Evolutionary conservation across 2,797 vertebrate species (phyloP), one percentile per base, ranked within the genome.

Genomic region (Hafferia zeledoni): DNA sequence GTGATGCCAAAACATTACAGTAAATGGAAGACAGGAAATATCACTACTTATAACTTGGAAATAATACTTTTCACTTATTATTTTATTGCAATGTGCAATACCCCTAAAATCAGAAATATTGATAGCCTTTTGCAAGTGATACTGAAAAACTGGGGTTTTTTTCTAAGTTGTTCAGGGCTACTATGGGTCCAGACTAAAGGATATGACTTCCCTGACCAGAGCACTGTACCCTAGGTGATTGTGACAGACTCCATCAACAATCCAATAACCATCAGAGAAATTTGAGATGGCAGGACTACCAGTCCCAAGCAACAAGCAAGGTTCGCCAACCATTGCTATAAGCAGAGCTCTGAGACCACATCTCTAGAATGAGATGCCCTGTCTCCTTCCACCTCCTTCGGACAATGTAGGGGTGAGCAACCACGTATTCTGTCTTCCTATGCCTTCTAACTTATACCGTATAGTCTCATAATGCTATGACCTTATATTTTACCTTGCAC

Each of bases 81-180:
- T 90, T 96, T 95, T 88, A 50, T 89, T 37, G 80, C 28, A 53
- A 28, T 57, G 55, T 57, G 57, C n/a, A 67, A 52, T 79, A 50
- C 19, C 27, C 41, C 23, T 93, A 83, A 59, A 89, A 88, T 72
- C 70, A 67, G 71, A 94, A 90, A 82, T 87, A 86, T 41, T 63
- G 84, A 94, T 71, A 47, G 22, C 6, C 25, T 82, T 86, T 92
- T 86, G 43, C 46, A 88, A 86, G 53, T 37, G 15, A 83, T 63
- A 64, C 41, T 83, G 55, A 87, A 92, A 78, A 55, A 71, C 2
- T 43, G 12, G 9, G 7, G 5, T 37, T 83, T 77, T 9, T 83
- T 76, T 88, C n/a, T 78, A 28, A 53, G 39, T 46, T 59, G 6
- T 59, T 83, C 20, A 35, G n/a, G 14, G 22, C 10, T 83, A 18